Evolutionary conservation across 2,797 vertebrate species (phyloP).

Genomic region (Furcifer pardalis): DNA sequence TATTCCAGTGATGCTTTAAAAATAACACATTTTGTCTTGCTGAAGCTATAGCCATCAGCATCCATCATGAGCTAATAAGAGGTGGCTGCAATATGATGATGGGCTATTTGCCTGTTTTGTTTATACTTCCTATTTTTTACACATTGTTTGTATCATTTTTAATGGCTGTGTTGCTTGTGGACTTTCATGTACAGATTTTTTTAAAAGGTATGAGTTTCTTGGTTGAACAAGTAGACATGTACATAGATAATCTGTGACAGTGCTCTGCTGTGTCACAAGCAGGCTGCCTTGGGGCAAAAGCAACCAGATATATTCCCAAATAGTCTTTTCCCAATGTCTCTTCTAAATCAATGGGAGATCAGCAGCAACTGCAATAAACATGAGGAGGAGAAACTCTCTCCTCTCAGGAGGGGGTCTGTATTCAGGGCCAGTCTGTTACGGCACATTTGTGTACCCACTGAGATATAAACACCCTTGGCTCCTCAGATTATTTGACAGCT

Average conservation of each 20-base stretch:
- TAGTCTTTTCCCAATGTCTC: not conserved
- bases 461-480: conserved; percentile 54
- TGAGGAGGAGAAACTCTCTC: not conserved
- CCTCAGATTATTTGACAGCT: conserved; percentile 69
- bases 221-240: not conserved
- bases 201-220: not conserved
- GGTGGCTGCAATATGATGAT: no score
- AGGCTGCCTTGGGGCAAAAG: not conserved
- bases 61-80: no score
- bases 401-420: conserved; percentile 54
- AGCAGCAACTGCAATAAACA: conserved; percentile 16
- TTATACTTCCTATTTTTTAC: not conserved
- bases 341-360: not conserved
- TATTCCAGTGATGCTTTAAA: not conserved
- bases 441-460: conserved; percentile 72
- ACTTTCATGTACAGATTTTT: not conserved
- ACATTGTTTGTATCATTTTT: not conserved
- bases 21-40: not conserved
- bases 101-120: not conserved
- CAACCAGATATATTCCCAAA: conserved; percentile 1
- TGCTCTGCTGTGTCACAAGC: not conserved
- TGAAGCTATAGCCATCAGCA: no score
- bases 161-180: not conserved
- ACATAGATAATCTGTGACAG: no score
- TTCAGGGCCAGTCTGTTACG: conserved; percentile 55